A percentile compares a stretch with the other conserved stretches of the same genome.
Evolutionary conservation across 2,797 vertebrate species (phyloP).

Genomic region (Galaxias olidus): DNA sequence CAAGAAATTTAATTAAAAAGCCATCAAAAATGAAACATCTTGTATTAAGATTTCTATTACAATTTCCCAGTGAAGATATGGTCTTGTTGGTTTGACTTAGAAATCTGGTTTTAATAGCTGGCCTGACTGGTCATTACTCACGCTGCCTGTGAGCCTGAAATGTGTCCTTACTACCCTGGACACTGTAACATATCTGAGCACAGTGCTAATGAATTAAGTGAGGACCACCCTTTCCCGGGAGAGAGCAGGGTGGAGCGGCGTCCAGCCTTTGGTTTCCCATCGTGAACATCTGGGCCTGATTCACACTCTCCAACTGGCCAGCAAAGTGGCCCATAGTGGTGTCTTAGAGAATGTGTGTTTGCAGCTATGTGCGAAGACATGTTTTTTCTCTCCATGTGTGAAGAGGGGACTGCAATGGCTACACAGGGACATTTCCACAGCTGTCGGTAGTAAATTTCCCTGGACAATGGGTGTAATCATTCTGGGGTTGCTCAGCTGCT

Average conservation of each 20-base stretch:
- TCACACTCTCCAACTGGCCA: constrained; percentile 47
- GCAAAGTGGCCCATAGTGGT: constrained; percentile 28
- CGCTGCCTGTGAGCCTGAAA: neutral
- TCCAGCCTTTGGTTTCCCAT: constrained; percentile 49
- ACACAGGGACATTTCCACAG: constrained; percentile 50
- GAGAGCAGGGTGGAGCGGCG: constrained; percentile 45
- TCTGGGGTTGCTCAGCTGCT: constrained; percentile 57
- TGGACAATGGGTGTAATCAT: constrained; percentile 50
- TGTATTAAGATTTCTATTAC: no score
- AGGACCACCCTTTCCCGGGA: constrained; percentile 45
- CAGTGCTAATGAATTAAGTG: constrained; percentile 14
- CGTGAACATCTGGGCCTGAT: constrained; percentile 67
- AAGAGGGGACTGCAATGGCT: constrained; percentile 1
- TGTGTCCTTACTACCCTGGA: neutral
- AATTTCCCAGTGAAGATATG: neutral
- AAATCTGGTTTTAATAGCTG: constrained; percentile 9
- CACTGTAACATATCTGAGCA: neutral
- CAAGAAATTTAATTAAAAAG: no score
- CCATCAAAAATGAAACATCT: no score
- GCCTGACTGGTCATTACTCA: neutral
- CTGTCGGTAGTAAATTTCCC: constrained; percentile 47
- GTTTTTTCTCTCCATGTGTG: neutral
- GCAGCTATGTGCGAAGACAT: constrained; percentile 6
- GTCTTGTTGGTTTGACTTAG: no score
- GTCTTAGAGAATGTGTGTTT: constrained; percentile 32